Base-by-base conservation (phyloP, 2,888 invertebrate species). In the Sarcophaga variegata region DNA sequence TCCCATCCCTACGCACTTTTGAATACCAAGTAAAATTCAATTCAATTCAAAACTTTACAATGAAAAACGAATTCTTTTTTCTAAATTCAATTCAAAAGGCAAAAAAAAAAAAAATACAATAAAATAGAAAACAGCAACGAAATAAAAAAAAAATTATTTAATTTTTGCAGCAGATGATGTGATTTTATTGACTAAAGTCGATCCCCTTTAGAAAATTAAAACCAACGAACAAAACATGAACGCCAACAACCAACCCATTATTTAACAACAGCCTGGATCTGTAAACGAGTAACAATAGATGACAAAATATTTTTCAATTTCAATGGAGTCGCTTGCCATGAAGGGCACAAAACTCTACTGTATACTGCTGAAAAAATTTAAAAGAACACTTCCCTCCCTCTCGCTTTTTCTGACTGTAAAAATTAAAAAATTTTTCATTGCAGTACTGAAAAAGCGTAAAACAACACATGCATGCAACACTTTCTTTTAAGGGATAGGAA, bases 31-130 rank as follows among this genome's bases (percentile, higher is more conserved):
- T 83, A 78, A 76, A 81, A 87, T 80, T 86, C 83, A 86, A 81
- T 86, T 86, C 74, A 77, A 86, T 78, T 84, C 70, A 75, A 12
- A 47, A 80, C 14, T 85, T 75, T 81, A 87, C 77, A 84, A 87
- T 84, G 14, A 85, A 64, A 62, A 64, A 71, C 1, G 64, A 71
- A 77, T 66, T 62, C 0, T 77, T 81, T 81, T n/a, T 71, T 75
- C 76, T 79, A 63, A 82, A 66, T n/a, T 54, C 64, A 82, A 79
- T 79, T 63, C 63, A 75, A 70, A 77, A 69, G 11, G 20, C 25
- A 4, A 25, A 54, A 66, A 67, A n/a, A 25, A 47, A 14, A 64
- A 82, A 71, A 62, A 54, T 10, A 17, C 17, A 14, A 5, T 12
- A 54, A 54, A 54, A 17, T 17, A 54, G 54, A 4, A 54, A 54